Base-by-base conservation (phyloP, 2,113 vertebrate species). In the Mesembrinibis cayennensis region DNA sequence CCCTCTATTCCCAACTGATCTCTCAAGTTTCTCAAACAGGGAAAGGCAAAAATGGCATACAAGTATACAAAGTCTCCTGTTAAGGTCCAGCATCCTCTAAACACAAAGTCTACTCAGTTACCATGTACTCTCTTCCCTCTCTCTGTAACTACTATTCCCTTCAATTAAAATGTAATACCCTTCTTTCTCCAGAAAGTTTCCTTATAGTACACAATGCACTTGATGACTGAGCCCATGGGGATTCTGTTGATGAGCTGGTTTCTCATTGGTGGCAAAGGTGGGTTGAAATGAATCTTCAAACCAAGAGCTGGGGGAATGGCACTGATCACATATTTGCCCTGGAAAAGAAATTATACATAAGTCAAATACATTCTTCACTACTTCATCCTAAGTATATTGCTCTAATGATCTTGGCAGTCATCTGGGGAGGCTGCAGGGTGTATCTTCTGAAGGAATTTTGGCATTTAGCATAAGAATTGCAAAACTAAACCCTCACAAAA, bases 221-320 rank as follows among this genome's bases (percentile, higher is more conserved):
- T 99, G 97, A 99, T 99, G 96, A 99, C 99, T 34, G 99, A 99
- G 92, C 99, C 99, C 98, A 99, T 98, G 93, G 99, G 99, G 30
- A 99, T 98, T 44, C 99, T 98, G 89, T 97, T 97, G 97, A 99
- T 99, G 89, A 99, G 98, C 96, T 99, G 99, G 96, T 99, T 99
- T 96, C 99, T 99, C 96, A 99, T 92, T 4, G 99, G 98, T 2
- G 99, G 99, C 90, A 99, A 98, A 90, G 99, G 98, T 16, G 99
- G 99, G 71, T 93, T 99, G 96, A 99, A 99, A 96, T 99, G 99
- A 90, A 99, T 99, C 98, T 99, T 99, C 97, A 99, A 78, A 74
- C 98, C 96, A 93, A 99, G 96, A 62, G 93, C 74, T 50, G 99
- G 99, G 15, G 99, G 99, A 44, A 99, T 98, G 65, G 99, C 99